Evolutionary conservation across 2,113 vertebrate genomes (phyloP).

Genomic region (Dendrocopos noguchii): DNA sequence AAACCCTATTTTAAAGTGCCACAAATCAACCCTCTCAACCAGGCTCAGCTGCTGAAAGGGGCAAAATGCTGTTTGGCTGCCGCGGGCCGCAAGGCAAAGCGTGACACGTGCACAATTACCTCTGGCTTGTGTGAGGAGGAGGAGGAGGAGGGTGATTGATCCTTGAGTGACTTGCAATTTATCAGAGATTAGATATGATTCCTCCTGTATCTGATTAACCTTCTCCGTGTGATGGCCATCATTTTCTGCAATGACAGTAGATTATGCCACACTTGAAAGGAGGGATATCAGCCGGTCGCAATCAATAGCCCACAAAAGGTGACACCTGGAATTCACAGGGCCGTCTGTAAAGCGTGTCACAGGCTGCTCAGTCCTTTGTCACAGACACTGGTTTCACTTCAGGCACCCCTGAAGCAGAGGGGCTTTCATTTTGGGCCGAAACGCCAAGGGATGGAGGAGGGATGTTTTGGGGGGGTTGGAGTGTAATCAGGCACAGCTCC

Average conservation of each 20-base stretch:
- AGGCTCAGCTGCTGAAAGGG: neutral
- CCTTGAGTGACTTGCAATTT: slow-evolving; percentile 46
- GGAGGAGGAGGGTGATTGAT: slow-evolving; percentile 26
- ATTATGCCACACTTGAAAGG: slow-evolving; percentile 74
- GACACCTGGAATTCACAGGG: slow-evolving; percentile 70
- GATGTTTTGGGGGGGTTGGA: neutral
- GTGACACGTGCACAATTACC: neutral
- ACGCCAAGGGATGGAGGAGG: neutral
- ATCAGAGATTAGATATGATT: slow-evolving; percentile 53
- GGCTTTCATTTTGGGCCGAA: slow-evolving; percentile 28
- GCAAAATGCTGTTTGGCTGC: neutral
- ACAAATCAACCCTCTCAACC: neutral
- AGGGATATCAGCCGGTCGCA: slow-evolving; percentile 77
- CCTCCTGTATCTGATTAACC: slow-evolving; percentile 79
- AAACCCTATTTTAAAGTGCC: neutral
- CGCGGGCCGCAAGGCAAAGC: neutral
- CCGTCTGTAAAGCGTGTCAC: slow-evolving; percentile 72
- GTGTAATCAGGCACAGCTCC: slow-evolving; percentile 22
- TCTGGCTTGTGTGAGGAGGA: neutral
- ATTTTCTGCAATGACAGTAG: slow-evolving; percentile 70
- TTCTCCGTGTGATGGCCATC: slow-evolving; percentile 68
- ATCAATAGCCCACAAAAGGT: slow-evolving; percentile 75
- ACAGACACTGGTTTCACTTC: neutral
- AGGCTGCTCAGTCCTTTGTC: slow-evolving; percentile 3
- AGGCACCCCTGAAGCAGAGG: slow-evolving; percentile 17